A percentile compares a stretch with the other conserved stretches of the same genome.
Evolutionary conservation across 2,888 invertebrate species (phyloP).

Genomic region (Spodoptera littoralis): DNA sequence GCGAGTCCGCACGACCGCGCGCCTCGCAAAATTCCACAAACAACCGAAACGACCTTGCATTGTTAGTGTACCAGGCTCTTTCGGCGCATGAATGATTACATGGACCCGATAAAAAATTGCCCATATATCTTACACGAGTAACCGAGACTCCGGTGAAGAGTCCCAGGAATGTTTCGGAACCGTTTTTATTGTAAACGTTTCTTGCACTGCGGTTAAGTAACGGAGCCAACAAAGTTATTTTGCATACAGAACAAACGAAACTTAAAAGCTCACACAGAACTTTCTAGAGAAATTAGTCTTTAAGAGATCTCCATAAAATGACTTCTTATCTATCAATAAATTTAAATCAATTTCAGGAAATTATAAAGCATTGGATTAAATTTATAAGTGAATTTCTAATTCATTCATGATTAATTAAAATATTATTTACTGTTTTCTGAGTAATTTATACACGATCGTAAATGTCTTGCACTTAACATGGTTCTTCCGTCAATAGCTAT

Average conservation of each 20-base stretch:
- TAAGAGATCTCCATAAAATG: conserved; percentile 16
- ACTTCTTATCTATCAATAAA: conserved; percentile 9
- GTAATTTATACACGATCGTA: no score
- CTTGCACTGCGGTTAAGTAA: conserved; percentile 58
- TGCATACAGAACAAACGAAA: conserved; percentile 62
- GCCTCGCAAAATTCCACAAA: conserved; percentile 64
- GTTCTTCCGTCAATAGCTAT: no score
- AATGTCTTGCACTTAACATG: no score
- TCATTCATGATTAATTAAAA: no score
- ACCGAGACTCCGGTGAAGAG: conserved; percentile 16
- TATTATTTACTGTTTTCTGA: no score
- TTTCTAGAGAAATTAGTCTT: conserved; percentile 27
- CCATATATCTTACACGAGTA: conserved; percentile 51
- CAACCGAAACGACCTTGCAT: conserved; percentile 76
- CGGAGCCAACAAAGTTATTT: conserved; percentile 61
- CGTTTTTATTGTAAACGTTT: conserved; percentile 49
- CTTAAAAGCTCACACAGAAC: conserved; percentile 41
- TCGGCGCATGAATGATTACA: conserved; percentile 63
- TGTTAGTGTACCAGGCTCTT: conserved; percentile 66
- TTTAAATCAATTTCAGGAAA: background rate
- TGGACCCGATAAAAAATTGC: conserved; percentile 57
- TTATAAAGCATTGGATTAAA: background rate
- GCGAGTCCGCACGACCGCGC: conserved; percentile 52
- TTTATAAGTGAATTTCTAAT: background rate
- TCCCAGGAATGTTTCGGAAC: conserved; percentile 27